These are phyloP conservation scores for Fragum whitleyi DNA, from an alignment of 2,888 invertebrate species.

Conservation along the genomic window DNA sequence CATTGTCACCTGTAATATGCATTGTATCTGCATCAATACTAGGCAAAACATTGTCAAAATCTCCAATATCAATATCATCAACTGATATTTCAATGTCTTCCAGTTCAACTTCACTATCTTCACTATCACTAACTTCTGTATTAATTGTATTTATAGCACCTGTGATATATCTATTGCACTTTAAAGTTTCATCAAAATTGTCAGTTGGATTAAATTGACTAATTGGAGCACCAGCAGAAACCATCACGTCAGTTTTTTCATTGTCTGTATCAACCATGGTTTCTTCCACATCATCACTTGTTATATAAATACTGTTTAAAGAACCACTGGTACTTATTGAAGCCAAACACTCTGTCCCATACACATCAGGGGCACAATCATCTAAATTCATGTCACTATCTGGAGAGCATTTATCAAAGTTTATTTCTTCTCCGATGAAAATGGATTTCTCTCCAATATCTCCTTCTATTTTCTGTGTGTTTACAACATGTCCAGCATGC, in stretches of 20 bases:
- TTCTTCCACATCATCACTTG: not conserved
- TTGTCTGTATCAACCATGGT: not conserved
- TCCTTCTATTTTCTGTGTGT: not conserved
- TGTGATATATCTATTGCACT: not conserved
- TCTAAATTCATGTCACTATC: not conserved
- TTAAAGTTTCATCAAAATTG: constrained; percentile 2
- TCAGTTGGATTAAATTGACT: not conserved
- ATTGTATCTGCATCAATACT: not conserved
- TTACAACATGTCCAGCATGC: not conserved
- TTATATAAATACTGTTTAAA: constrained; percentile 13
- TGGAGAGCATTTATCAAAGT: not conserved
- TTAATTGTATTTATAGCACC: not conserved
- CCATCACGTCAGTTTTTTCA: not conserved
- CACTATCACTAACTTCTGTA: constrained; percentile 13
- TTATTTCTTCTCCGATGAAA: not conserved
- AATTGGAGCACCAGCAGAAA: not conserved
- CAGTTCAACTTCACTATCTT: constrained; percentile 15
- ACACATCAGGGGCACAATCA: constrained; percentile 18
- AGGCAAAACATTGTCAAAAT: not conserved
- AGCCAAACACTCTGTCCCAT: constrained; percentile 21
- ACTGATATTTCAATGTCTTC: constrained; percentile 9
- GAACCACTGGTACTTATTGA: constrained; percentile 14
- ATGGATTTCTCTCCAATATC: no score
- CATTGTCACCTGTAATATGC: not conserved
- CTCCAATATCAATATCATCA: constrained; percentile 14